Base-by-base conservation (phyloP, 2,888 invertebrate species). In the Thysanoteuthis rhombus region DNA sequence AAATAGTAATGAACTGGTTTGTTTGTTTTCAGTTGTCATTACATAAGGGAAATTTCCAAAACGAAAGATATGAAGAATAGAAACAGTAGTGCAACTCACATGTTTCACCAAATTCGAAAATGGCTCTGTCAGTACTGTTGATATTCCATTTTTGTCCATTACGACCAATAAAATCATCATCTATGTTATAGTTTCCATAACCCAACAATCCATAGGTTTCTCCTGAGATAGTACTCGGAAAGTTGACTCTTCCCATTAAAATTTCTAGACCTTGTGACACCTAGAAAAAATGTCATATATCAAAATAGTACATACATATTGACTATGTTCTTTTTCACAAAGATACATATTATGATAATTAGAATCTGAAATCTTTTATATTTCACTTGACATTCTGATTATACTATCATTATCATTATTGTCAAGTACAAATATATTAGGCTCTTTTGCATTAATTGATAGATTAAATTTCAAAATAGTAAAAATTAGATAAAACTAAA, bases 21-120 rank as follows among this genome's bases (percentile, higher is more conserved):
- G 25, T 25, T 58, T 58, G 1, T 58, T 58, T 32, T 32, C 32
- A 32, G 25, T 58, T 58, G 25, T 58, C 45, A 45, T 45, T 45
- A 45, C 45, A 45, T 45, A 45, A 16, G 45, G 12, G 16, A 12
- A 45, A 45, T 45, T 58, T 28, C 58, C 32, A 58, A 25, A 58
- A 32, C 8, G 32, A 28, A n/a, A n/a, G 2, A 58, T 28, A 58
- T 52, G 12, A 75, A 16, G 36, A 32, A n/a, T 16, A 75, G 2
- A 36, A 10, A 75, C 16, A 16, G 16, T 4, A 75, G 25, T 39
- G 39, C 28, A 40, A 52, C 93, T 93, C 12, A 93, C 93, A 93
- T 93, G 93, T 58, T 93, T 93, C 93, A 58, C 93, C 93, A 47
- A 93, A 93, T 58, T 93, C 52, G 36, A 93, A 93, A 58, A 93